Base-by-base conservation (phyloP, 2,888 invertebrate genomes). In the Pyrgus malvae region DNA sequence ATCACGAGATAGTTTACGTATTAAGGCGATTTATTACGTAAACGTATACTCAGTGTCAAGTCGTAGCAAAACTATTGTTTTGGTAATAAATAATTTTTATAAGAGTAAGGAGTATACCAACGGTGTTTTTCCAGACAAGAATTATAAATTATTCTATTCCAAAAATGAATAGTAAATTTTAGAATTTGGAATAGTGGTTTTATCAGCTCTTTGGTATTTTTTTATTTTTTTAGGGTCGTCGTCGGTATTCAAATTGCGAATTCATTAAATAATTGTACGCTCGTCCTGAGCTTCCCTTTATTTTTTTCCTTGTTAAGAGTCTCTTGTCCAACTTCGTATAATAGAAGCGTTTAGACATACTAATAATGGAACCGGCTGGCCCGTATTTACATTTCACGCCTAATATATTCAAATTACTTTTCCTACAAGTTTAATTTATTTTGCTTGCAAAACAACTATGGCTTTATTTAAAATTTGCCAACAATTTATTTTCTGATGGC, bases 181-280 rank as follows among this genome's bases (percentile, higher is more conserved):
- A 7, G 25, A 25, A 9, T n/a, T 31, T 19, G 12, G 3, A 19
- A 35, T 35, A 19, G 48, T 46, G 40, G 21, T 33, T 31, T 29
- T 40, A 49, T n/a, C 49, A 41, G 4, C 50, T 33, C 27, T 57
- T 27, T 46, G 17, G 9, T 35, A 62, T 76, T 60, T 63, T 14
- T 61, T 65, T 71, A 78, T 46, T 79, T 75, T 41, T 78, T 80
- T 68, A 67, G 71, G 68, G 64, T 72, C 74, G 74, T 75, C 76
- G 78, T 81, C 78, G 81, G 83, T 80, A 86, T 85, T 83, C 83
- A 85, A 86, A 86, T 84, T 83, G 79, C 74, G 78, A 86, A 84
- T 86, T 86, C 85, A 86, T 84, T 84, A 83, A 83, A 86, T 82
- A 78, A 81, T 86, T 83, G 84, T 83, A 46, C 80, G 73, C 72